These are phyloP conservation scores for Molanna angustata DNA, from an alignment of 2,888 invertebrate genomes.

Conservation along the genomic window DNA sequence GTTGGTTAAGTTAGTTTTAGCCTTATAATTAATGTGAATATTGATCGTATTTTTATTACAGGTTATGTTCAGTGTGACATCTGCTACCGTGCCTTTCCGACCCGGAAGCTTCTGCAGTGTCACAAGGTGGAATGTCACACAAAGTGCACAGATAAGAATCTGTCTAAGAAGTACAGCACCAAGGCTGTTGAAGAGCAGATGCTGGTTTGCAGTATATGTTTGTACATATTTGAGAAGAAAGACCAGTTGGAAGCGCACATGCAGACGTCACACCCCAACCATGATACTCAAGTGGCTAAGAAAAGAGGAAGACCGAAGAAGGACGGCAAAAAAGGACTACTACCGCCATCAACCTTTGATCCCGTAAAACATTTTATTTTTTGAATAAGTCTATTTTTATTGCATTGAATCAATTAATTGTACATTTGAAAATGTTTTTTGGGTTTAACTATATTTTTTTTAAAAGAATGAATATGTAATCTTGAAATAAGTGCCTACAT, in stretches of 20 bases:
- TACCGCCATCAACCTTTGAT: too few relatives aligned
- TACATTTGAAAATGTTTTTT: too few relatives aligned
- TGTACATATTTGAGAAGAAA: slow-evolving; percentile 8
- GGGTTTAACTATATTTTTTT: too few relatives aligned
- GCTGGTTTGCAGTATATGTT: background rate
- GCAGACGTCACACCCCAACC: background rate
- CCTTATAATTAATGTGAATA: background rate
- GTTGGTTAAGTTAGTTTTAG: too few relatives aligned
- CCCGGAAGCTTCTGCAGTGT: slow-evolving; percentile 15
- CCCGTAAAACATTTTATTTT: too few relatives aligned
- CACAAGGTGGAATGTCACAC: slow-evolving; percentile 14
- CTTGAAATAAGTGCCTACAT: too few relatives aligned
- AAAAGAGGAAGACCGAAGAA: slow-evolving; percentile 10
- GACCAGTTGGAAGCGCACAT: slow-evolving; percentile 5
- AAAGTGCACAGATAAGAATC: background rate
- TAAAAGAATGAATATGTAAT: too few relatives aligned
- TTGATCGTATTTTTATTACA: slow-evolving; percentile 2
- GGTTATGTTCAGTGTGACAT: slow-evolving; percentile 21
- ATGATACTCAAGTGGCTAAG: background rate
- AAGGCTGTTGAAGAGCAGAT: background rate
- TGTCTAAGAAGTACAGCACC: background rate
- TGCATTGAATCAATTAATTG: too few relatives aligned
- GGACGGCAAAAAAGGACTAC: background rate
- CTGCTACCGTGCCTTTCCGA: slow-evolving; percentile 21
- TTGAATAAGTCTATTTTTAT: too few relatives aligned